Evolutionary conservation across 1,140 invertebrate genomes (phyloP).

Genomic region (Megalopta genalis): DNA sequence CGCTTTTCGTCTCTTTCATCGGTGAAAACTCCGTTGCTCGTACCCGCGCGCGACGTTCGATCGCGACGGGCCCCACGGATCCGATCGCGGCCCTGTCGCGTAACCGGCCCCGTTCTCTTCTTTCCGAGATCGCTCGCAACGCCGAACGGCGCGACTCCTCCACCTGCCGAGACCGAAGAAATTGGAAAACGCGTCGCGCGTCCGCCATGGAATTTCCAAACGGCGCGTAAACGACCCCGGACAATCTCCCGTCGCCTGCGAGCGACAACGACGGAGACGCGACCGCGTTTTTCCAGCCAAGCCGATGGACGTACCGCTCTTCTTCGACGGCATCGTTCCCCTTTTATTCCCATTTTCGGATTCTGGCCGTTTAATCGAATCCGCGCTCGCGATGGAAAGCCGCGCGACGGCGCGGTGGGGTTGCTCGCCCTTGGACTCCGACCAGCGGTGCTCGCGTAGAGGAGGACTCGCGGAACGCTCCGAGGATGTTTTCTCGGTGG

Average conservation of each 20-base stretch:
- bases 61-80: too few species aligned
- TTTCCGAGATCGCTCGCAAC: too few species aligned
- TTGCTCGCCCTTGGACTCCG: not conserved
- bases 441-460: not conserved
- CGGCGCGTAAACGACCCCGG: too few species aligned
- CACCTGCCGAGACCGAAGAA: too few species aligned
- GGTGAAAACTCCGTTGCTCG: not conserved
- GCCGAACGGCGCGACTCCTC: too few species aligned
- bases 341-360: not conserved
- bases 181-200: too few species aligned
- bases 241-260: too few species aligned
- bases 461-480: not conserved
- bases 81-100: too few species aligned
- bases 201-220: too few species aligned
- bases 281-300: not conserved
- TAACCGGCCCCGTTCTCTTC: too few species aligned
- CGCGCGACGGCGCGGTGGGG: not conserved
- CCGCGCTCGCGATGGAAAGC: constrained; percentile 30
- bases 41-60: not conserved
- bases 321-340: not conserved
- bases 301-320: not conserved
- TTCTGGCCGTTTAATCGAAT: constrained; percentile 55
- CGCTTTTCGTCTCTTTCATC: not conserved
- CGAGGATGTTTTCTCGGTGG: constrained; percentile 6
- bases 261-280: not conserved